Percentiles rank a stretch among this genome's conserved stretches.
Evolutionary conservation across 1,140 invertebrate species (phyloP).

Genomic region (Drosophila littoralis): DNA sequence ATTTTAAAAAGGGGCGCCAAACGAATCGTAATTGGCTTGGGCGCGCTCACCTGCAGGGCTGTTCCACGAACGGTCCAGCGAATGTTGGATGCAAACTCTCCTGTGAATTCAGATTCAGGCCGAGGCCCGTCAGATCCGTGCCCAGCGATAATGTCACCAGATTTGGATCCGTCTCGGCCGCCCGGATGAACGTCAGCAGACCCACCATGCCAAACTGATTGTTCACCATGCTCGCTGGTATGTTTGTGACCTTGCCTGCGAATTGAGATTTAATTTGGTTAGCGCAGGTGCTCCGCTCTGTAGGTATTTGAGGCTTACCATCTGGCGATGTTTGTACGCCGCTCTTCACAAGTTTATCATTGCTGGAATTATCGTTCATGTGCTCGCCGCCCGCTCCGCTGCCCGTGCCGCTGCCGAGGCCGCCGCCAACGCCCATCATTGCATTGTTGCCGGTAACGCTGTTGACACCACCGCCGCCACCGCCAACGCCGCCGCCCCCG

Average conservation of each 20-base stretch:
- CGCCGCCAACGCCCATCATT: conserved; percentile 76
- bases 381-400: conserved; percentile 64
- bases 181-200: conserved; percentile 97
- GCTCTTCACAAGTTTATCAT: conserved; percentile 87
- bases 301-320: conserved; percentile 86
- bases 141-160: conserved; percentile 97
- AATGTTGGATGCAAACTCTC: conserved; percentile 99
- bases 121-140: conserved; percentile 98
- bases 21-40: background rate
- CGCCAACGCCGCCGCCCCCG: conserved; percentile 63
- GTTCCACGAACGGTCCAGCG: conserved; percentile 98
- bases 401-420: conserved; percentile 59
- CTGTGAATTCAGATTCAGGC: conserved; percentile 98
- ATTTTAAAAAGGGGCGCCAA: too few species aligned
- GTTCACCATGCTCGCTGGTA: conserved; percentile 98
- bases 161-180: conserved; percentile 98
- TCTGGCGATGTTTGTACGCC: conserved; percentile 97
- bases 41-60: conserved; percentile 91
- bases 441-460: conserved; percentile 72
- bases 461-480: conserved; percentile 76
- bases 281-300: too few species aligned
- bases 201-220: conserved; percentile 99
- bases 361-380: conserved; percentile 84
- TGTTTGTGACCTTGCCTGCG: conserved; percentile 96
- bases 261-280: background rate